Base-by-base conservation (phyloP, 2,113 vertebrate species). In the Thunnus maccoyii region DNA sequence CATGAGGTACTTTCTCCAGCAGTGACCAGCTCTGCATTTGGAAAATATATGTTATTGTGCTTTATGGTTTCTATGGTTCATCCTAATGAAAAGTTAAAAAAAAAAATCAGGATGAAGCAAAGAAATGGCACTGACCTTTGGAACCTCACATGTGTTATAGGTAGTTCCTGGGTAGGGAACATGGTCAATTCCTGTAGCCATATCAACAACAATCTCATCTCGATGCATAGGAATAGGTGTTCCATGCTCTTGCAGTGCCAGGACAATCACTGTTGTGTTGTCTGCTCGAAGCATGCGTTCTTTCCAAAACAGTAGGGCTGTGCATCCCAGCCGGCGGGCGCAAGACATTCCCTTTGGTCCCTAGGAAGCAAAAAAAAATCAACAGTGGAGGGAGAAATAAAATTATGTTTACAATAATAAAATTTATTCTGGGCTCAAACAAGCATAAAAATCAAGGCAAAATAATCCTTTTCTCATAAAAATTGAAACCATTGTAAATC, bases 201-300 rank as follows among this genome's bases (percentile, higher is more conserved):
- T 94, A 91, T 98, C 96, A 32, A 99, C 95, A 25, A 99, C 91
- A 58, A 98, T 96, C 72, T 99, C 97, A 50, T 98, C 96, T 2
- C 83, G 91, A 65, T 95, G 95, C 90, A 96, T 92, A 47, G 92
- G 88, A 62, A 93, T 92, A 15, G 90, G 92, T 7, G 88, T 89
- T 0, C 94, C 93, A 1, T 90, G 83, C 0, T 97, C 95, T 1
- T 96, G 96, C 74, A 99, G 95, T 80, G 96, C 96, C 93, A 99
- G 95, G 1, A 99, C 98, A 4, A 99, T 97, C 76, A 97, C 97
- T 3, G 98, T 99, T 0, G 98, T 99, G 91, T 99, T 99, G 92
- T 99, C 98, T 0, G 98, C 98, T 1, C 98, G 97, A 32, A 99
- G 97, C 97, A 98, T 98, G 18, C 98, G 97, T 27, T 99, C 97